Percentiles rank a stretch among this genome's conserved stretches.
Evolutionary conservation across 2,888 invertebrate species (phyloP).

Genomic region (Tipula helvola): DNA sequence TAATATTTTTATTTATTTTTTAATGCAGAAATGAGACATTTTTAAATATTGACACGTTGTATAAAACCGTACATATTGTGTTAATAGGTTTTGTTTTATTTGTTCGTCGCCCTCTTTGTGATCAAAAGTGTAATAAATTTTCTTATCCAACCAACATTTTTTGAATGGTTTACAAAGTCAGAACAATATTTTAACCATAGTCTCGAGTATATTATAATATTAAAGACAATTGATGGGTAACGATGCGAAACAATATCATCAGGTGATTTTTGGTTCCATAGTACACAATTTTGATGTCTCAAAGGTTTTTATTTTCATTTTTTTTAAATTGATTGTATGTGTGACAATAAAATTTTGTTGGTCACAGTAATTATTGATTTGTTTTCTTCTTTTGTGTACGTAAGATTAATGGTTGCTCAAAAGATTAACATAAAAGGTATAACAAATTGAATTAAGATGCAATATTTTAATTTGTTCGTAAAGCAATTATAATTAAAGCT

Average conservation of each 20-base stretch:
- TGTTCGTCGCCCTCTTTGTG: neutral
- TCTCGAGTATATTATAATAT: neutral
- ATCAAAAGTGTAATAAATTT: neutral
- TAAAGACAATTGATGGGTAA: neutral
- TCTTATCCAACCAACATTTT: neutral
- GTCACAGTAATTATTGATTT: neutral
- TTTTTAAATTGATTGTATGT: neutral
- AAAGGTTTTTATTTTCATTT: neutral
- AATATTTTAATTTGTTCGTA: neutral
- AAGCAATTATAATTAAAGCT: neutral
- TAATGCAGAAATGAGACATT: neutral
- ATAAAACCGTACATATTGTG: neutral
- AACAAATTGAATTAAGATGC: neutral
- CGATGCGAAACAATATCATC: neutral
- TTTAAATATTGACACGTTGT: neutral
- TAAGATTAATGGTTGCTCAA: neutral
- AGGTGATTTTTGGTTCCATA: neutral
- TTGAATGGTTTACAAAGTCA: neutral
- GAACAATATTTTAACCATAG: neutral
- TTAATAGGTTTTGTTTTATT: neutral
- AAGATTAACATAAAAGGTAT: neutral
- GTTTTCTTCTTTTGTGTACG: neutral
- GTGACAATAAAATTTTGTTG: neutral
- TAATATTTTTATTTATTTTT: neutral
- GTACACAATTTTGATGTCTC: neutral